Base-by-base conservation (phyloP, 1,140 invertebrate species). In the Frieseomelitta varia region DNA sequence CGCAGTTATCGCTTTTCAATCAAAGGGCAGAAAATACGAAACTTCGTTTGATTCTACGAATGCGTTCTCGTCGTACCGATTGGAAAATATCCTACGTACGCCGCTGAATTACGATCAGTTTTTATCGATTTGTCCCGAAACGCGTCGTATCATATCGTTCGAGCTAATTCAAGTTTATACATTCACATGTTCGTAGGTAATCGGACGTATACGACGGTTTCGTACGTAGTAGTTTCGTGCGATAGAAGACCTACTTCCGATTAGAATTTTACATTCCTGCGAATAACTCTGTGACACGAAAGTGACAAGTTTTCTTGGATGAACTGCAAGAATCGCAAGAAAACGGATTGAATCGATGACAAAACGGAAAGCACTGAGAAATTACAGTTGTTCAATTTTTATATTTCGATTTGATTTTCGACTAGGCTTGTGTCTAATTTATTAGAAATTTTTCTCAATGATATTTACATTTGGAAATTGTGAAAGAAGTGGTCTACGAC, bases 1-100 rank as follows among this genome's bases (percentile, higher is more conserved):
- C 27, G 53, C 12, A 56, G 84, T 74, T 81, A 81, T 81, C 71
- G 55, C 55, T 85, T 83, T 85, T 67, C 71, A 67, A 81, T 85
- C 74, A 84, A 47, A 47, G 27, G 3, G 27, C 55, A 30, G 53
- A 73, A 80, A 80, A 84, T 55, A 55, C 12, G 77, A 34, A 84
- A 58, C 74, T 55, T 15, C 34, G 53, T n/a, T 55, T 24, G 12
- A 0, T 39, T 14, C n/a, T n/a, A 14, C 24, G 10, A 19, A 65
- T 65, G 11, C 58, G 72, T 4, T n/a, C n/a, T n/a, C n/a, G n/a
- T n/a, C n/a, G n/a, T 56, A 39, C 21, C 30, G 11, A 34, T 51
- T 63, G 3, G 56, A 39, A 82, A 77, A 77, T 69, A 77, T 53
- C 67, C 73, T 21, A 6, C 39, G 8, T 47, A 47, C 39, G 8